Evolutionary conservation across 2,113 vertebrate genomes (phyloP), one percentile per base, ranked within the genome.

Genomic region (Centropus unirufus): DNA sequence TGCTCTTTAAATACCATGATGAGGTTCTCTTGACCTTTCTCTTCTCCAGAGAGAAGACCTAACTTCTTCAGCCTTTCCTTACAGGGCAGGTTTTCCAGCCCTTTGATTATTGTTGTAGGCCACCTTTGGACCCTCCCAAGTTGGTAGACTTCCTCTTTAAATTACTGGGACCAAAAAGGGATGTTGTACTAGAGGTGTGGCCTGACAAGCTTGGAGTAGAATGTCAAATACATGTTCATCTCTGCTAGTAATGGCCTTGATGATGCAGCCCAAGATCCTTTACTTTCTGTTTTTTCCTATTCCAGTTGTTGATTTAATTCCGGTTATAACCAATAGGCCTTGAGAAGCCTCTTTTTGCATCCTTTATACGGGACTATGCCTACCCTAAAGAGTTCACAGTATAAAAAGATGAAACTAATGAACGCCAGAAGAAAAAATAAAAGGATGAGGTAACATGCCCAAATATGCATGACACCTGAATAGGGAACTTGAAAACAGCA

Each of bases 111-210:
- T 16, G 40, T 67, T 0, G 1, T 69, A 29, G 12, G 8, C 13
- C 40, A 62, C 19, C 23, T 46, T 55, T 74, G 26, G 21, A 44
- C 9, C 26, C 24, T 58, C 3, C 44, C 20, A 8, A 44, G 51
- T 32, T 4, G 1, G 13, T 51, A 58, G 4, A 0, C 12, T 27
- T 73, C 13, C 32, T 58, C 52, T 74, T 62, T 69, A 68, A 47
- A 62, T 24, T 76, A 8, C 18, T 1, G 1, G 23, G n/a, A 83
- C 29, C n/a, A 34, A n/a, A 76, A 46, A 15, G 21, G 12, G 24
- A 61, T 24, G n/a, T 1, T 1, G 12, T 55, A 34, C 18, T 34
- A 1, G 1, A 21, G 52, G 18, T 73, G 17, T 51, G 21, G 24
- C 5, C 34, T 42, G 68, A 52, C 8, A 59, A 67, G 7, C 7